These are phyloP conservation scores for Amphiprion ocellaris DNA, from an alignment of 2,113 vertebrate species.

Conservation along the genomic window DNA sequence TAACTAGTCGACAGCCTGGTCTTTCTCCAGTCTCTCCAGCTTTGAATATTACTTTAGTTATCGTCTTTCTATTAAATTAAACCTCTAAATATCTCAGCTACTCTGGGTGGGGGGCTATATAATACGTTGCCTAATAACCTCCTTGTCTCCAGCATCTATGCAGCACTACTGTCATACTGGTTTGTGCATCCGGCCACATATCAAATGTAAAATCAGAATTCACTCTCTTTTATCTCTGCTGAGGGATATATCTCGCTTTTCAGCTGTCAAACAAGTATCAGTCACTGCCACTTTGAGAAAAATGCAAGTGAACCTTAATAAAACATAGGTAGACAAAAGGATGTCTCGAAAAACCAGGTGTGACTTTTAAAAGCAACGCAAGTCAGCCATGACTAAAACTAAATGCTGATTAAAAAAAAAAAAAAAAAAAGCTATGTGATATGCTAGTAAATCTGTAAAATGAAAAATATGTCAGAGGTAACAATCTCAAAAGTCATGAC, in stretches of 20 bases:
- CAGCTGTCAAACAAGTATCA: no score
- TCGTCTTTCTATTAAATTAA: no score
- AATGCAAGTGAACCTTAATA: neutral
- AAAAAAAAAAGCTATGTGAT: neutral
- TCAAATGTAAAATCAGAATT: no score
- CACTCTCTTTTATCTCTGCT: no score
- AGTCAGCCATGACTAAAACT: neutral
- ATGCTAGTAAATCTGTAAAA: neutral
- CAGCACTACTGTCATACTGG: no score
- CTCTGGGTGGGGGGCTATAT: no score
- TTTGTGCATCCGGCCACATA: no score
- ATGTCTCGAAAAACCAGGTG: neutral
- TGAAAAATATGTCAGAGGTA: conserved; percentile 5
- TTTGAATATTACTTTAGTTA: neutral
- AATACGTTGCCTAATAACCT: no score
- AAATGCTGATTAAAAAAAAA: neutral
- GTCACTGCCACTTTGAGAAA: neutral
- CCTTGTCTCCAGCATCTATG: no score
- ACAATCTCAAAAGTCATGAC: conserved; percentile 5
- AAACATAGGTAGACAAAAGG: neutral
- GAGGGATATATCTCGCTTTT: no score
- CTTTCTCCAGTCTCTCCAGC: neutral
- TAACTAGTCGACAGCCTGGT: neutral
- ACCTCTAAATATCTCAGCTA: no score
- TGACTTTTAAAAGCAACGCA: neutral